Evolutionary conservation across 2,797 vertebrate species (phyloP).

Genomic region (Chelon labrosus): DNA sequence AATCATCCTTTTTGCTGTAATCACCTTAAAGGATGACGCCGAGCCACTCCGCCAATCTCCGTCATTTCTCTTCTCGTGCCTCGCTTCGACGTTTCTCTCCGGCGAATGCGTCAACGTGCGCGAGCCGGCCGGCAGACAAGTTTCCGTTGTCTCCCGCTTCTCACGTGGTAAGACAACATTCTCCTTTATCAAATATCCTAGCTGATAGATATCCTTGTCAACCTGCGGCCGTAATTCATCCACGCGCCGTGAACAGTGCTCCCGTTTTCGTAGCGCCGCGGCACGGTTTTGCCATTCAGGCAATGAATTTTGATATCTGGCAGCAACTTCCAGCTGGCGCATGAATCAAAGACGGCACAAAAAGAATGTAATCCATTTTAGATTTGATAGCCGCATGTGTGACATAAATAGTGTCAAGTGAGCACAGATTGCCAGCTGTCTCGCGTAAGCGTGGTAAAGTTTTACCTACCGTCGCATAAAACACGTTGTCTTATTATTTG

Average conservation of each 20-base stretch:
- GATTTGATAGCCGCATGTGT: slow-evolving; percentile 50
- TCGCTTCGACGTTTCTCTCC: slow-evolving; percentile 16
- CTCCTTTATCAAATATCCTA: slow-evolving; percentile 56
- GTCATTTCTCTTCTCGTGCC: slow-evolving; percentile 31
- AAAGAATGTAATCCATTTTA: slow-evolving; percentile 48
- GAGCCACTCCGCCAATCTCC: slow-evolving; percentile 47
- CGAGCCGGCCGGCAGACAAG: slow-evolving; percentile 31
- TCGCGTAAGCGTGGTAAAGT: slow-evolving; percentile 22
- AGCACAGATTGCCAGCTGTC: slow-evolving; percentile 45
- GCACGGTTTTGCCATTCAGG: slow-evolving; percentile 43
- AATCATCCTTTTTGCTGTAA: slow-evolving; percentile 40
- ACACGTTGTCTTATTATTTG: slow-evolving; percentile 8
- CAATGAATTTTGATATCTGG: slow-evolving; percentile 60
- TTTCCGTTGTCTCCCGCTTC: slow-evolving; percentile 24
- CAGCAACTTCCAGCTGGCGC: slow-evolving; percentile 56
- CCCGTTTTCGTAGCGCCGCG: slow-evolving; percentile 33
- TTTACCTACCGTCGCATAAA: slow-evolving; percentile 36
- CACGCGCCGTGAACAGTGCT: slow-evolving; percentile 40
- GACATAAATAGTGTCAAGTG: slow-evolving; percentile 49
- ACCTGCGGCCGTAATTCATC: slow-evolving; percentile 56
- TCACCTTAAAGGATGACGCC: slow-evolving; percentile 33
- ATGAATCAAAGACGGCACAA: slow-evolving; percentile 55
- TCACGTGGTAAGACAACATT: slow-evolving; percentile 28
- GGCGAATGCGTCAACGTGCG: slow-evolving; percentile 21
- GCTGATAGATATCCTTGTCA: slow-evolving; percentile 65